Base-by-base conservation (phyloP, 1,140 invertebrate genomes). In the Ceratosolen fusciceps region DNA sequence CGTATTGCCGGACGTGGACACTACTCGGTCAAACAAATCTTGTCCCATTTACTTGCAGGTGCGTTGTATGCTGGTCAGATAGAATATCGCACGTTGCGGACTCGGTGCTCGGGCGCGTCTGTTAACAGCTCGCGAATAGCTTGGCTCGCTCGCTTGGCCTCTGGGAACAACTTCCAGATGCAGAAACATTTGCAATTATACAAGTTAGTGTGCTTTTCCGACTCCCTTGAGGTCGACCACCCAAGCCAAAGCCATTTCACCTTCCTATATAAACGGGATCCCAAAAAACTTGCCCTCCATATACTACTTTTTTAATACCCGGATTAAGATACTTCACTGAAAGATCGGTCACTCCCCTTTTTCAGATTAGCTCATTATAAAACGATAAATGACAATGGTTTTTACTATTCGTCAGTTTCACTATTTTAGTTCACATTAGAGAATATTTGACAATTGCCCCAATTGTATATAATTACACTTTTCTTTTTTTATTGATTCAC, bases 111-210 rank as follows among this genome's bases (percentile, higher is more conserved):
- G 43, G 54, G 21, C 21, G 47, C 34, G 19, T 34, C 56, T 65
- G 58, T 65, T 73, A 73, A 73, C 52, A 49, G 29, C n/a, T 75
- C 39, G 43, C 58, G 73, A 75, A 62, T 75, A 19, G 73, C 24
- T 14, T 62, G 39, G 12, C 65, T 62, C 10, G 26, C 37, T 71
- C 67, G 77, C 39, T 73, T 52, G 19, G 77, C 39, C 43, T 65
- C 60, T 73, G 47, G 76, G 70, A 73, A 52, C 29, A 73, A 65
- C 39, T 78, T 78, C 29, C 56, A 77, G 65, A 52, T 71, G 52
- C 37, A 71, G 75, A 78, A 78, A 78, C 68, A 78, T 73, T 72
- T 71, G 56, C 77, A 78, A 78, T 78, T 78, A 78, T 73, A 73
- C 77, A 73, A 78, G 77, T 78, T 78, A 31, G 54, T 7, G 31